Evolutionary conservation across 2,888 invertebrate genomes (phyloP).

Genomic region (Spatulosminthurus flaviceps): DNA sequence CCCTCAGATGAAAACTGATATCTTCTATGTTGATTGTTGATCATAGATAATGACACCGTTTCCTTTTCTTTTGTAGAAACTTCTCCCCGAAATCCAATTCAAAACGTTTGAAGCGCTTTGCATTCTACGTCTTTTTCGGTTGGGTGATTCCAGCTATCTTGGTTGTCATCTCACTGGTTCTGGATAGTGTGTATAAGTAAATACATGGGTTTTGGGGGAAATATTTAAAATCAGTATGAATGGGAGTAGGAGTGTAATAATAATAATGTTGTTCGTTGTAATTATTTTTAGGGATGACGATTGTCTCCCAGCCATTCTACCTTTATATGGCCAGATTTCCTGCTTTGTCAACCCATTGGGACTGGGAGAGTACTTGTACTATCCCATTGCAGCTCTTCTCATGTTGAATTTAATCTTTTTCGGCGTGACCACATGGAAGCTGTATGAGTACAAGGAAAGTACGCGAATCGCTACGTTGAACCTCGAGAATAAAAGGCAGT

Average conservation of each 20-base stretch:
- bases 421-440: slow-evolving; percentile 42
- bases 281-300: neutral
- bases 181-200: slow-evolving; percentile 5
- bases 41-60: no score
- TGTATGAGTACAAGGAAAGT: slow-evolving; percentile 44
- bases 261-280: no score
- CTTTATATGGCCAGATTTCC: slow-evolving; percentile 22
- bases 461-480: slow-evolving; percentile 44
- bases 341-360: slow-evolving; percentile 26
- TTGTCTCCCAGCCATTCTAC: neutral
- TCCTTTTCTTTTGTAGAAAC: slow-evolving; percentile 24
- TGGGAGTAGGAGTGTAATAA: no score
- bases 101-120: slow-evolving; percentile 27
- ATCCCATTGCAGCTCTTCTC: slow-evolving; percentile 38
- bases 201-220: neutral
- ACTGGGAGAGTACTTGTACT: slow-evolving; percentile 33
- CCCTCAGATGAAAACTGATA: no score
- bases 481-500: slow-evolving; percentile 42
- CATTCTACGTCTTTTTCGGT: slow-evolving; percentile 36
- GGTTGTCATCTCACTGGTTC: slow-evolving; percentile 24
- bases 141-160: slow-evolving; percentile 34
- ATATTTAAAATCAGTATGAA: neutral
- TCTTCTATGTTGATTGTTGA: no score
- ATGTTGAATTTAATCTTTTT: slow-evolving; percentile 42
- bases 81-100: slow-evolving; percentile 35